Evolutionary conservation across 1,140 invertebrate species (phyloP).

Genomic region (Neodiprion pinetum): DNA sequence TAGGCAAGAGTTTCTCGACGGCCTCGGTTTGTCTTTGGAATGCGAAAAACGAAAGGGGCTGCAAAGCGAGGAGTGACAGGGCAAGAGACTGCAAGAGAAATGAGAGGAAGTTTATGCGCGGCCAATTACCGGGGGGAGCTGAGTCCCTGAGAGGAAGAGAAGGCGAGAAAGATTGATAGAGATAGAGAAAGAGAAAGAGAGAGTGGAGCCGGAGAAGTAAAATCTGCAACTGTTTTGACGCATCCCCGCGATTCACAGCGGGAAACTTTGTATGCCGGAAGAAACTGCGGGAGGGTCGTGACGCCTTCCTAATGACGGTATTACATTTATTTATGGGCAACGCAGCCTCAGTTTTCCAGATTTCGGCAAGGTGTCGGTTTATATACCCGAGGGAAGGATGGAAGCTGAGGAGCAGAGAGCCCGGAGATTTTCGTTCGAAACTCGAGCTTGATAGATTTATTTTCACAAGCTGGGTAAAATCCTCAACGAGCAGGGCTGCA

Average conservation of each 20-base stretch:
- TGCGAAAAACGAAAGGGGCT: background rate
- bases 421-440: background rate
- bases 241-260: slow-evolving; percentile 3
- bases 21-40: background rate
- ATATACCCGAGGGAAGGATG: background rate
- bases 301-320: slow-evolving; percentile 43
- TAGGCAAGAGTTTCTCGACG: no score
- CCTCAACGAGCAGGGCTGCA: background rate
- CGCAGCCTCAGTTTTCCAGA: slow-evolving; percentile 6
- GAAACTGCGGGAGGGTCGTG: slow-evolving; percentile 23
- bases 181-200: slow-evolving; percentile 17
- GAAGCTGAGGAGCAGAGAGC: background rate
- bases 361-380: background rate
- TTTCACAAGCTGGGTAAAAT: background rate
- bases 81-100: slow-evolving; percentile 20
- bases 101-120: slow-evolving; percentile 21
- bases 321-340: slow-evolving; percentile 32
- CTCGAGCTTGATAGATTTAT: background rate
- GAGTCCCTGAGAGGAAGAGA: slow-evolving; percentile 11
- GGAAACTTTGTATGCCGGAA: slow-evolving; percentile 37
- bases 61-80: background rate
- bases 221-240: slow-evolving; percentile 33
- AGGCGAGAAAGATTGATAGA: background rate
- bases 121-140: slow-evolving; percentile 21
- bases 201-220: slow-evolving; percentile 39